Percentiles rank a stretch among this genome's conserved stretches.
These are phyloP conservation scores for Parazoanthus swiftii DNA, from an alignment of 92 coral and sea anemone species.

Conservation along the genomic window DNA sequence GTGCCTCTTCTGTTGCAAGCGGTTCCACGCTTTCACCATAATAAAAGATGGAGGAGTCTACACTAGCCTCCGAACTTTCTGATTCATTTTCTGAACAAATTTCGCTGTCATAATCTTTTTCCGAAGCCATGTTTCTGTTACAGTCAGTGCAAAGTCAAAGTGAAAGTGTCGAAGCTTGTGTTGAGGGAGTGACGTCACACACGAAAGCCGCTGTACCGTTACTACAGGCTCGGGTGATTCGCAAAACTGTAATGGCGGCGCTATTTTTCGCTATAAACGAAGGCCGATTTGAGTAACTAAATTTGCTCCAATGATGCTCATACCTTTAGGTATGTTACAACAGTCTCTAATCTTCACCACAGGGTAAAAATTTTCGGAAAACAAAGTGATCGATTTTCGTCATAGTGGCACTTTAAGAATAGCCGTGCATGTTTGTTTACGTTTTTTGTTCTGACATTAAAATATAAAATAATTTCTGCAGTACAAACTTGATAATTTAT, in stretches of 20 bases:
- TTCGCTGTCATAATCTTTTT: not conserved
- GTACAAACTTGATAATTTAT: no score
- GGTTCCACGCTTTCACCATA: conserved; percentile 30
- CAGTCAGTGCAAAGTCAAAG: not conserved
- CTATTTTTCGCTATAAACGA: not conserved
- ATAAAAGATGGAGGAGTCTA: not conserved
- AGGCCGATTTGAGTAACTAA: not conserved
- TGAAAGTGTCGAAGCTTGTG: not conserved
- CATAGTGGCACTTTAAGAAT: conserved; percentile 4
- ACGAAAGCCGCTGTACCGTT: no score
- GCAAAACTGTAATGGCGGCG: conserved; percentile 20
- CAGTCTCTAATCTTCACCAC: not conserved
- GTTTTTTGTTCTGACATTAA: no score
- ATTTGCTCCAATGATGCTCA: not conserved
- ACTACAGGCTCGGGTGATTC: not conserved
- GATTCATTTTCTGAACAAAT: not conserved
- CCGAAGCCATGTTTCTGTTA: not conserved
- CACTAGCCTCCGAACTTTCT: not conserved
- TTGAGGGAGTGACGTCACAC: no score
- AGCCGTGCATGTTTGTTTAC: no score
- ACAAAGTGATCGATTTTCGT: conserved; percentile 1
- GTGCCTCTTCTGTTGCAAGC: conserved; percentile 28
- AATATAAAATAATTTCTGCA: no score
- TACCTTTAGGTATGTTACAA: not conserved
- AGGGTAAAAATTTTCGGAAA: conserved; percentile 3